Evolutionary conservation across 2,797 vertebrate genomes (phyloP).

Genomic region (Lophius americanus): DNA sequence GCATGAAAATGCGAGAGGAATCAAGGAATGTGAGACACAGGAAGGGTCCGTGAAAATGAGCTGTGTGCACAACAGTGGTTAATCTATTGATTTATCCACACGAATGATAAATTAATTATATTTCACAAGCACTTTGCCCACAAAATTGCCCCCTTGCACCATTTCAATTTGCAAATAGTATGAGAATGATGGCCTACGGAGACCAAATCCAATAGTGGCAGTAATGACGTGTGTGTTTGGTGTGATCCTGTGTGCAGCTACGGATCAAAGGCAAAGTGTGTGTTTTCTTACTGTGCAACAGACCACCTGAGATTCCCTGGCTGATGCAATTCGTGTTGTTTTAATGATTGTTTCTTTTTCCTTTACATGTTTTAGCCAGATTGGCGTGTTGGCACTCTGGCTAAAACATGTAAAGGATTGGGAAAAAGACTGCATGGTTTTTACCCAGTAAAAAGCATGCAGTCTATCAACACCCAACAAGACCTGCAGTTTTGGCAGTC

Average conservation of each 20-base stretch:
- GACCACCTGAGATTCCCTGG: slow-evolving; percentile 41
- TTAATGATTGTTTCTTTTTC: slow-evolving; percentile 38
- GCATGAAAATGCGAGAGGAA: neutral
- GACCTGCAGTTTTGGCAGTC: too few relatives aligned
- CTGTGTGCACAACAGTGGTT: neutral
- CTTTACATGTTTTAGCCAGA: slow-evolving; percentile 39
- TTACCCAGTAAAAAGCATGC: neutral
- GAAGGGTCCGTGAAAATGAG: slow-evolving; percentile 16
- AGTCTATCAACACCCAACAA: neutral
- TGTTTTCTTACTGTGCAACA: slow-evolving; percentile 50
- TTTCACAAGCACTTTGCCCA: slow-evolving; percentile 21
- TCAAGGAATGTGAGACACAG: neutral
- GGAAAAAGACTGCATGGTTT: neutral
- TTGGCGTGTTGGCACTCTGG: slow-evolving; percentile 3
- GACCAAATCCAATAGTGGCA: slow-evolving; percentile 17
- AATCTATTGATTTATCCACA: slow-evolving; percentile 38
- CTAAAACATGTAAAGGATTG: too few relatives aligned
- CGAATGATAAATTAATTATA: slow-evolving; percentile 43
- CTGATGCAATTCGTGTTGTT: slow-evolving; percentile 47
- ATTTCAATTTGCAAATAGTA: slow-evolving; percentile 21
- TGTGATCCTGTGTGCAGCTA: slow-evolving; percentile 45
- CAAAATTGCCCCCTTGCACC: slow-evolving; percentile 3
- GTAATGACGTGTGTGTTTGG: slow-evolving; percentile 15
- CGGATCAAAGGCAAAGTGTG: slow-evolving; percentile 58
- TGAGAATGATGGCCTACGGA: slow-evolving; percentile 14